These are phyloP conservation scores for Octodon degus DNA, from an alignment of 2,113 vertebrate genomes.

Conservation along the genomic window DNA sequence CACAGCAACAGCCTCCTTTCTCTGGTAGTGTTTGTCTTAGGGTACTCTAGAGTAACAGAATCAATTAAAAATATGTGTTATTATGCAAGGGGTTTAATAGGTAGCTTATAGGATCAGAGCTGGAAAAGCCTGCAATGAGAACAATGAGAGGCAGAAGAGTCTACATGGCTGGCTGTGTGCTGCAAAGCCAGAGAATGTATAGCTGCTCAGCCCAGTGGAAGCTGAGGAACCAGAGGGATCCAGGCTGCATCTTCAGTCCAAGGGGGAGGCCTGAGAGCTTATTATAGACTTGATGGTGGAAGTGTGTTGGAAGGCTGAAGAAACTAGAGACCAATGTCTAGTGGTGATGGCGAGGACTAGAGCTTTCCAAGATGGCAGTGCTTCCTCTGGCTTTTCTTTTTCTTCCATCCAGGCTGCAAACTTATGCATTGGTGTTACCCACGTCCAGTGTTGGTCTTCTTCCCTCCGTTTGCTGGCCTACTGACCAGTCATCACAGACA, in stretches of 20 bases:
- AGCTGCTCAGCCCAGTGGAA: not conserved
- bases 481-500: not conserved
- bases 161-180: not conserved
- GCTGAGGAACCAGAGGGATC: not conserved
- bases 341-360: not conserved
- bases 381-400: not conserved
- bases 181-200: not conserved
- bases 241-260: not conserved
- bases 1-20: not conserved
- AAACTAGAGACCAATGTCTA: not conserved
- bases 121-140: not conserved
- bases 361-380: not conserved
- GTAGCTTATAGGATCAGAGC: not conserved
- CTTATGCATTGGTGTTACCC: not conserved
- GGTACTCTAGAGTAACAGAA: not conserved
- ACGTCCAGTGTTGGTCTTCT: not conserved
- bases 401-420: not conserved
- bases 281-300: not conserved
- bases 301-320: not conserved
- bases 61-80: not conserved
- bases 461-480: not conserved
- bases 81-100: not conserved
- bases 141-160: not conserved
- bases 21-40: not conserved
- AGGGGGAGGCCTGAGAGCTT: not conserved